A percentile compares a stretch with the other conserved stretches of the same genome.
Evolutionary conservation across 2,888 invertebrate genomes (phyloP).

Genomic region (Drosophila limbata): DNA sequence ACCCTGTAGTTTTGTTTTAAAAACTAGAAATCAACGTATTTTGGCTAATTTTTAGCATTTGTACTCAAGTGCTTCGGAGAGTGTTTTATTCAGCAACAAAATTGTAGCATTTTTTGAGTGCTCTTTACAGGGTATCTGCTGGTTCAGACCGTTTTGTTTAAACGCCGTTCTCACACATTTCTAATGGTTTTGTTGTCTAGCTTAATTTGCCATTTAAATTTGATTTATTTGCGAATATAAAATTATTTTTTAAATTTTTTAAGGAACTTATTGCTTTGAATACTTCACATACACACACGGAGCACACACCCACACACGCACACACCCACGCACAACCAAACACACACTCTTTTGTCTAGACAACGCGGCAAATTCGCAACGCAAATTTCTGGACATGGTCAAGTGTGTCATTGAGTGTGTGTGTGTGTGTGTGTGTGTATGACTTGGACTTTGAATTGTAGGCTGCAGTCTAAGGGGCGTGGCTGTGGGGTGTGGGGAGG

Average conservation of each 20-base stretch:
- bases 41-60: no score
- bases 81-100: not conserved
- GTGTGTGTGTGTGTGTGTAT: conserved; percentile 2
- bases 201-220: conserved; percentile 31
- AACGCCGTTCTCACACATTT: not conserved
- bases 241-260: conserved; percentile 17
- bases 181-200: not conserved
- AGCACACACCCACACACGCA: not conserved
- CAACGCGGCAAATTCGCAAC: conserved; percentile 11
- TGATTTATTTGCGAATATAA: conserved; percentile 29
- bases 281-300: conserved; percentile 13
- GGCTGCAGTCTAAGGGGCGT: not conserved
- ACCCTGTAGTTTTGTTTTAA: no score
- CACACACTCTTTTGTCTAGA: conserved; percentile 17
- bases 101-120: not conserved
- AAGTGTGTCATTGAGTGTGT: conserved; percentile 10
- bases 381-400: conserved; percentile 21
- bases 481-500: not conserved
- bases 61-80: no score
- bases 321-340: not conserved
- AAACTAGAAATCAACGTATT: no score
- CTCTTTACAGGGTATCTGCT: conserved; percentile 1
- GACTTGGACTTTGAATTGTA: conserved; percentile 7
- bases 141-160: not conserved
- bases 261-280: conserved; percentile 20